Evolutionary conservation across 2,113 vertebrate genomes (phyloP).

Genomic region (Pluvialis apricaria): DNA sequence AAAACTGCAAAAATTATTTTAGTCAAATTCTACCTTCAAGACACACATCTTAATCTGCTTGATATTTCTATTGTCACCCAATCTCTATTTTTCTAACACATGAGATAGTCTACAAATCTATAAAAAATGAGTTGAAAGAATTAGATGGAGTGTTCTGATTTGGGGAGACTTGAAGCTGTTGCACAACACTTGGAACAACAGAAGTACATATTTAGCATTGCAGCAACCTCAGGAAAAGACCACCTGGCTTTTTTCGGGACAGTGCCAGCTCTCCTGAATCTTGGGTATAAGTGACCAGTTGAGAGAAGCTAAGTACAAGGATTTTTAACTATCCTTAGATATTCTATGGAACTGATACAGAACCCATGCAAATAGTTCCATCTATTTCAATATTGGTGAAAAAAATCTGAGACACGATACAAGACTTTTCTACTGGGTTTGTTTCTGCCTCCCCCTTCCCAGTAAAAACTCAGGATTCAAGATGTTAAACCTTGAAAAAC

Average conservation of each 20-base stretch:
- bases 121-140: not conserved
- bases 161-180: not conserved
- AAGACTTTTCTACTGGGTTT: not conserved
- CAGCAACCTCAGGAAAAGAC: not conserved
- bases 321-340: not conserved
- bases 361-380: not conserved
- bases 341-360: not conserved
- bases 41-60: not conserved
- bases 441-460: not conserved
- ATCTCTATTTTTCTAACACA: not conserved
- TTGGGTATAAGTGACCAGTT: not conserved
- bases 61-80: not conserved
- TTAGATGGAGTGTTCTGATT: not conserved
- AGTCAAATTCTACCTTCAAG: not conserved
- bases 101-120: not conserved
- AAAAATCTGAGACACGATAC: not conserved
- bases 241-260: accelerated
- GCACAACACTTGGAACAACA: not conserved
- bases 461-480: not conserved
- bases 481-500: not conserved
- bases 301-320: not conserved
- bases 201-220: not conserved
- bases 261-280: not conserved
- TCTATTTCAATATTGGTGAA: not conserved
- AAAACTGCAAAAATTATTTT: not conserved